phyloP scores from a whole-genome alignment of 35 echinoderm and acorn worm genomes.

The Apostichopus parvimensis region DNA sequence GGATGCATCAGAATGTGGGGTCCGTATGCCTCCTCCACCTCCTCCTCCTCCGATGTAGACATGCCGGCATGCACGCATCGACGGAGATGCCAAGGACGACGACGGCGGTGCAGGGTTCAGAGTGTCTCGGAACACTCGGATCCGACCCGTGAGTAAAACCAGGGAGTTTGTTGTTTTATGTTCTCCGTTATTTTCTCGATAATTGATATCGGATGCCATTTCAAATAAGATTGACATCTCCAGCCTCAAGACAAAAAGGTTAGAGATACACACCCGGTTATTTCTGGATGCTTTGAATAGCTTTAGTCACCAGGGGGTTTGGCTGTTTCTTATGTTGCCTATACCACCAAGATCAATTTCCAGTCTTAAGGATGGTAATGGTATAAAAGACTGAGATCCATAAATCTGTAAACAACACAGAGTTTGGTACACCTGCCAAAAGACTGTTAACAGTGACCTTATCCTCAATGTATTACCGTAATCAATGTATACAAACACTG shows the following conservation, averaged over 20 bases:
- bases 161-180: conserved; percentile 14
- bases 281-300: background rate
- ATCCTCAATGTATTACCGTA: too few species aligned
- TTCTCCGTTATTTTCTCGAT: background rate
- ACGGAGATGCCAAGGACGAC: background rate
- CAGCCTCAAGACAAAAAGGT: background rate
- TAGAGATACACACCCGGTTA: background rate
- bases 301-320: background rate
- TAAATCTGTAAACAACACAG: too few species aligned
- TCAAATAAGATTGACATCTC: background rate
- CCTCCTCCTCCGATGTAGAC: background rate
- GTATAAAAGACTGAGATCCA: too few species aligned
- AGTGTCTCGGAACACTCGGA: background rate
- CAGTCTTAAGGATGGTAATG: too few species aligned
- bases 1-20: background rate
- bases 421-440: too few species aligned
- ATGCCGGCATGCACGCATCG: background rate
- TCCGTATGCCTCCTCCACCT: background rate
- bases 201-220: conserved; percentile 12
- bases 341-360: too few species aligned
- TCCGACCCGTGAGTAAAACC: background rate
- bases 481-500: too few species aligned
- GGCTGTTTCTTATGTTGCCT: too few species aligned
- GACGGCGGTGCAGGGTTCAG: background rate
- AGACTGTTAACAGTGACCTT: too few species aligned